Evolutionary conservation across 2,113 vertebrate species (phyloP).

Genomic region (Sturnus vulgaris): DNA sequence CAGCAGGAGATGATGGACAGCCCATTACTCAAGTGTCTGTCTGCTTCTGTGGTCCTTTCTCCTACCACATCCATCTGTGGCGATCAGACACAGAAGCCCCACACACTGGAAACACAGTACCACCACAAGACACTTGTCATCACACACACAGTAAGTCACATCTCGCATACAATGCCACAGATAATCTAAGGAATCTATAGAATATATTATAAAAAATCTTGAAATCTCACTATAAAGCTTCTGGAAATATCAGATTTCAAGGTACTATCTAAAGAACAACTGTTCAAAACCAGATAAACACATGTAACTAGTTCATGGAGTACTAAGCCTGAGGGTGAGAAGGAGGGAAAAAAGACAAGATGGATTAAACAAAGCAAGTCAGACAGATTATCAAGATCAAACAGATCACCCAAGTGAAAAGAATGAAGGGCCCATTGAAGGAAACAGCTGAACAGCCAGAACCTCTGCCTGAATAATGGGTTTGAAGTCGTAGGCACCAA

Average conservation of each 20-base stretch:
- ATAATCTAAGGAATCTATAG: not conserved
- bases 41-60: not conserved
- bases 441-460: not conserved
- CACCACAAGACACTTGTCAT: not conserved
- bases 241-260: not conserved
- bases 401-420: slow-evolving; percentile 29
- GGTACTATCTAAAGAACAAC: not conserved
- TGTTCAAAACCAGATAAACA: not conserved
- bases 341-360: not conserved
- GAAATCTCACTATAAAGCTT: not conserved
- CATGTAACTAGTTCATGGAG: slow-evolving; percentile 2
- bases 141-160: accelerated
- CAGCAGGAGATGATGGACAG: not conserved
- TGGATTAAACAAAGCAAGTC: slow-evolving; percentile 27
- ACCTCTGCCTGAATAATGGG: not conserved
- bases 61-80: not conserved
- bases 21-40: not conserved
- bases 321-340: not conserved
- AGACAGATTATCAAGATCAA: slow-evolving; percentile 44
- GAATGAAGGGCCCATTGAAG: not conserved
- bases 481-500: not conserved
- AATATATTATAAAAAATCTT: not conserved
- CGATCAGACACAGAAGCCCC: not conserved
- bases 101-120: accelerated
- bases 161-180: accelerated